Evolutionary conservation across 1,140 invertebrate species (phyloP).

Genomic region (Hyposmocoma kahamanoa): DNA sequence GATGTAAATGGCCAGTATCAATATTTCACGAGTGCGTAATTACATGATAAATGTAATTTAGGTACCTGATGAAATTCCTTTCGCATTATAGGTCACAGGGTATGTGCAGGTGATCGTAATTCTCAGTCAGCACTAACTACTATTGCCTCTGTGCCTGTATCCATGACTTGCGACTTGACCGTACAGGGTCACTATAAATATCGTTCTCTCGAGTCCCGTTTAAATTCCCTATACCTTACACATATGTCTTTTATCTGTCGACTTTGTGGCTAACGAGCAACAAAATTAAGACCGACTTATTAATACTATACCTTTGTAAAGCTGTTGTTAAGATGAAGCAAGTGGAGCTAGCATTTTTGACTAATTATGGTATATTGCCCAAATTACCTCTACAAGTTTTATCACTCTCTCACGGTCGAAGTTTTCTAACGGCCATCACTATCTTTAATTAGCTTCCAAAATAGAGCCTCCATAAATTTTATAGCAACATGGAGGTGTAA

Average conservation of each 20-base stretch:
- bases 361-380: conserved; percentile 25
- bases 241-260: conserved; percentile 15
- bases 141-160: conserved; percentile 9
- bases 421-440: conserved; percentile 43
- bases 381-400: conserved; percentile 40
- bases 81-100: not conserved
- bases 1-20: too few species aligned
- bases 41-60: too few species aligned
- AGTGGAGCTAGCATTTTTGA: too few species aligned
- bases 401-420: conserved; percentile 54
- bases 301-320: too few species aligned
- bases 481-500: conserved; percentile 38
- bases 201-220: conserved; percentile 27
- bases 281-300: too few species aligned
- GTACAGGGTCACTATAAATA: conserved; percentile 37
- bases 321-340: too few species aligned
- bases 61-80: too few species aligned
- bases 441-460: conserved; percentile 60
- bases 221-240: conserved; percentile 22
- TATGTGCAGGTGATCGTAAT: not conserved
- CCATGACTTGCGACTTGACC: conserved; percentile 21
- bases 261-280: too few species aligned
- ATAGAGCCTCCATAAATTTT: conserved; percentile 59
- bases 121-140: conserved; percentile 11
- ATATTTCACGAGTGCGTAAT: too few species aligned